A percentile compares a stretch with the other conserved stretches of the same genome.
phyloP scores from a whole-genome alignment of 2,888 invertebrate genomes.

The Plagodis pulveraria region DNA sequence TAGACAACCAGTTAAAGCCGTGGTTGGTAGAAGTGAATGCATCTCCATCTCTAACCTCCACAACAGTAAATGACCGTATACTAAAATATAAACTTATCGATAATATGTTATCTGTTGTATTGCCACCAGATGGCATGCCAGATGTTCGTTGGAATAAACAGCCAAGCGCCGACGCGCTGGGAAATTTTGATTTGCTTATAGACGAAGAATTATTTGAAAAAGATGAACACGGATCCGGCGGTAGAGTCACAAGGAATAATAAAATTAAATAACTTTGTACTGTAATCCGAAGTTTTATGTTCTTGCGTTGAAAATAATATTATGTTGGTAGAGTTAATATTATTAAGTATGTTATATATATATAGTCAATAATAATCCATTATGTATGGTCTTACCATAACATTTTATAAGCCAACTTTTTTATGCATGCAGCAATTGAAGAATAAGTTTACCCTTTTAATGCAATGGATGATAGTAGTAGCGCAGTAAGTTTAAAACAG shows the following conservation, averaged over 20 bases:
- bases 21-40: constrained; percentile 98
- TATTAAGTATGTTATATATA: too few relatives aligned
- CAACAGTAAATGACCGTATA: constrained; percentile 96
- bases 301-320: too few relatives aligned
- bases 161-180: constrained; percentile 89
- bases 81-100: constrained; percentile 97
- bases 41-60: constrained; percentile 96
- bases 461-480: too few relatives aligned
- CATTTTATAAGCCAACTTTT: too few relatives aligned
- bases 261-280: constrained; percentile 43
- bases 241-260: constrained; percentile 48
- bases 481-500: too few relatives aligned
- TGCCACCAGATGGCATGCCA: constrained; percentile 95
- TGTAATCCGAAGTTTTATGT: background rate
- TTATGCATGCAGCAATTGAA: too few relatives aligned
- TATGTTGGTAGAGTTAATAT: too few relatives aligned
- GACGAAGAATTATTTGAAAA: constrained; percentile 92
- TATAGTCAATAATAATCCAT: too few relatives aligned
- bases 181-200: constrained; percentile 93
- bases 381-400: too few relatives aligned
- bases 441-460: too few relatives aligned
- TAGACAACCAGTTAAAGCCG: constrained; percentile 96
- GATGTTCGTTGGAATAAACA: constrained; percentile 96
- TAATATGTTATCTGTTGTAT: constrained; percentile 95
- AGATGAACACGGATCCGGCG: constrained; percentile 76